Evolutionary conservation across 2,888 invertebrate genomes (phyloP).

Genomic region (Punctoribates punctum): DNA sequence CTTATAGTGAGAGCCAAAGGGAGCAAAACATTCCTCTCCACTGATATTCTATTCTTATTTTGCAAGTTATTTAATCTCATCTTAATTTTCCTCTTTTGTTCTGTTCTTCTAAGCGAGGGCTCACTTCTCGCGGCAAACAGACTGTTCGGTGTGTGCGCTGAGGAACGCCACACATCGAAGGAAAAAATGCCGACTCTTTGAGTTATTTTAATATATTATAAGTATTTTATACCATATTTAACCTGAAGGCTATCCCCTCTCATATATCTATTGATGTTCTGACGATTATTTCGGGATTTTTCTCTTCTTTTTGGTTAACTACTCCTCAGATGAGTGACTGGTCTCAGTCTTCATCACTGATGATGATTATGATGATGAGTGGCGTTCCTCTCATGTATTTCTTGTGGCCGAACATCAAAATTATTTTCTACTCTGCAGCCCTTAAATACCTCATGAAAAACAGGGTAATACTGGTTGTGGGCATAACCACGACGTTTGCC

Average conservation of each 20-base stretch:
- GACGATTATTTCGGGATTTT: neutral
- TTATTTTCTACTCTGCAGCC: neutral
- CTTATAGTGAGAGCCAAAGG: neutral
- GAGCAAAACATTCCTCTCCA: too few species aligned
- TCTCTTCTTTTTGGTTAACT: neutral
- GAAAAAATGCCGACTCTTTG: constrained; percentile 11
- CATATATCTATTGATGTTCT: constrained; percentile 16
- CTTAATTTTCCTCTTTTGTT: too few species aligned
- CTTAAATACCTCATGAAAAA: neutral
- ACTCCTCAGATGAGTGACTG: neutral
- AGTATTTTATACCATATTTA: constrained; percentile 18
- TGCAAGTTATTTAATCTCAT: too few species aligned
- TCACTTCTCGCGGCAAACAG: too few species aligned
- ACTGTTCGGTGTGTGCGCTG: too few species aligned
- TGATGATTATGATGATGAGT: neutral
- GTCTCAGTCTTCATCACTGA: neutral
- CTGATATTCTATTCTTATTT: too few species aligned
- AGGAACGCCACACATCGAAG: too few species aligned
- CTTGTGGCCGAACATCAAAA: neutral
- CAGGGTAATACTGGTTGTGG: too few species aligned
- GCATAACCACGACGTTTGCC: too few species aligned
- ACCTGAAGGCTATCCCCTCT: constrained; percentile 14
- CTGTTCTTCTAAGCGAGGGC: too few species aligned
- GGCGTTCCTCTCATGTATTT: neutral
- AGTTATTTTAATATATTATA: neutral